Evolutionary conservation across 2,113 vertebrate species (phyloP).

Genomic region (Poeciliopsis retropinna): DNA sequence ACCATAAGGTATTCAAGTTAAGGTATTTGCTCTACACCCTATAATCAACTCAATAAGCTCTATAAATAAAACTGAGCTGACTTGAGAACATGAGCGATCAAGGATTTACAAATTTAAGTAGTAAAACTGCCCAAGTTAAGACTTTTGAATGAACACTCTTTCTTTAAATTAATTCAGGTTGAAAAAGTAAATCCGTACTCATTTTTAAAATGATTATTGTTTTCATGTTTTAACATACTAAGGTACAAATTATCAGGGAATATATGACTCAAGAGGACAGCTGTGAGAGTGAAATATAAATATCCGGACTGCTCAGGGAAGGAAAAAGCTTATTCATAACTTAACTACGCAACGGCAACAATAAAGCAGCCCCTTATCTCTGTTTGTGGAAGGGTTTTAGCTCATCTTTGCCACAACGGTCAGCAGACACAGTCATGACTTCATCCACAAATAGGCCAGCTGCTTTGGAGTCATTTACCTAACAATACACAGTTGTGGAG

Average conservation of each 20-base stretch:
- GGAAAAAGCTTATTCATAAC: constrained; percentile 30
- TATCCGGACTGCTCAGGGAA: constrained; percentile 12
- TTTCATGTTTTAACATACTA: background rate
- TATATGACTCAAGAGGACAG: constrained; percentile 7
- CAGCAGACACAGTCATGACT: constrained; percentile 18
- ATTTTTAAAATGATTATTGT: background rate
- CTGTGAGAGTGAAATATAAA: constrained; percentile 19
- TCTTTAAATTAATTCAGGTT: too few species aligned
- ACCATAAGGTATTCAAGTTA: background rate
- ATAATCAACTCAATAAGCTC: background rate
- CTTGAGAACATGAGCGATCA: too few species aligned
- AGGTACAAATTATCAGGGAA: background rate
- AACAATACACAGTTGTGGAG: constrained; percentile 18
- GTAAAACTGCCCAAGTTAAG: too few species aligned
- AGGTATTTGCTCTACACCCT: background rate
- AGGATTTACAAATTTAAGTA: too few species aligned
- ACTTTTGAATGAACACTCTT: too few species aligned
- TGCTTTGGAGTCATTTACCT: constrained; percentile 9
- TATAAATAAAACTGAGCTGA: too few species aligned
- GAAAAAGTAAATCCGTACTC: background rate
- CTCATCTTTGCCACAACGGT: constrained; percentile 13
- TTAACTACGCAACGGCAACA: background rate
- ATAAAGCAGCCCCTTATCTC: constrained; percentile 12
- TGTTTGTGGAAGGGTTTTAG: background rate
- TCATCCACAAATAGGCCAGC: constrained; percentile 20